Evolutionary conservation across 2,888 invertebrate species (phyloP).

Genomic region (Rhogogaster chlorosoma): DNA sequence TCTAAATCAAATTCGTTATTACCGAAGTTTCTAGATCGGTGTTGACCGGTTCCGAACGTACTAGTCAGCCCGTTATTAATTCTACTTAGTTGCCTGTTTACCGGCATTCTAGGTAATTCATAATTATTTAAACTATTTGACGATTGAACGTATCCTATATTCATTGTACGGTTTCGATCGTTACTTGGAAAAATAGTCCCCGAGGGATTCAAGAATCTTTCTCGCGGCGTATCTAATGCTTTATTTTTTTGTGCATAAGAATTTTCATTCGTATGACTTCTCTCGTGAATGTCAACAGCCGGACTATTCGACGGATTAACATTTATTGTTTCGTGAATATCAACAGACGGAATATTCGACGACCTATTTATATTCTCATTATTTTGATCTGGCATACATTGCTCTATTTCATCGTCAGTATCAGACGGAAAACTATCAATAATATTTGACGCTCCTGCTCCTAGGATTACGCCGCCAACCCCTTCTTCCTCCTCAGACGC

Average conservation of each 20-base stretch:
- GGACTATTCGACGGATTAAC: neutral
- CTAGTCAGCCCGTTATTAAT: too few relatives aligned
- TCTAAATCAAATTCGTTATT: too few relatives aligned
- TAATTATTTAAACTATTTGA: neutral
- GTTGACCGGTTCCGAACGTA: too few relatives aligned
- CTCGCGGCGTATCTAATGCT: neutral
- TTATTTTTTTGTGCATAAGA: neutral
- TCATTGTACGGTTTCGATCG: neutral
- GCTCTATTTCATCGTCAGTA: neutral
- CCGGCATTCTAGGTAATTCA: neutral
- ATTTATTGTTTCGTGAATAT: neutral
- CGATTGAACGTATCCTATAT: neutral
- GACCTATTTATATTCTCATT: neutral
- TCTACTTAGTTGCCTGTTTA: too few relatives aligned
- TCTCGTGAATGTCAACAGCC: neutral
- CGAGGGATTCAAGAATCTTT: slow-evolving; percentile 2
- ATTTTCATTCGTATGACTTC: neutral
- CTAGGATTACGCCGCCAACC: neutral
- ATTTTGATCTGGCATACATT: neutral
- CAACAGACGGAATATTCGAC: neutral
- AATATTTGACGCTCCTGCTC: neutral
- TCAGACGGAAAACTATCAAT: neutral
- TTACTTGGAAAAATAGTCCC: neutral
- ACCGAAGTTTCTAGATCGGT: too few relatives aligned
- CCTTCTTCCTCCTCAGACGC: too few relatives aligned